These are phyloP conservation scores for Clinocottus analis DNA, from an alignment of 2,113 vertebrate genomes.

Conservation along the genomic window DNA sequence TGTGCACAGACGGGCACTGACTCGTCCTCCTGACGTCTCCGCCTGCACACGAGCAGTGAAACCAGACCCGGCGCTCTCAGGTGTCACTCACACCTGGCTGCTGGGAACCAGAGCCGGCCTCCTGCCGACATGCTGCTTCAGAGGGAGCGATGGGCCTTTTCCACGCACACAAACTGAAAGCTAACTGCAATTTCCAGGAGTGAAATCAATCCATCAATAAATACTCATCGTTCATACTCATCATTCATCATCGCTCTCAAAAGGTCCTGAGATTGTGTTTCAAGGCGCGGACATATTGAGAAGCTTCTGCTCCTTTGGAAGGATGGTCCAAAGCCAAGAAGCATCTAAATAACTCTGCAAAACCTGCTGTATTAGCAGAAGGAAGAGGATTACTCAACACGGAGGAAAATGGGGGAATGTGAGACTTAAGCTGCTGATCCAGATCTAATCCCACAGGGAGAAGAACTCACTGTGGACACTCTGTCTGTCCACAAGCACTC, in stretches of 20 bases:
- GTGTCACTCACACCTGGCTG: no score
- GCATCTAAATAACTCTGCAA: conserved; percentile 18
- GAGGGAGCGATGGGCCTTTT: background rate
- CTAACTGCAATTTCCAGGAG: background rate
- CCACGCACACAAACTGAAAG: background rate
- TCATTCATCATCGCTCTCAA: no score
- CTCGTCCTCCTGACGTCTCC: conserved; percentile 4
- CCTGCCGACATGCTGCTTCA: no score
- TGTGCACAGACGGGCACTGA: background rate
- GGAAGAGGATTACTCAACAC: conserved; percentile 18
- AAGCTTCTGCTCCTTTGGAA: conserved; percentile 44
- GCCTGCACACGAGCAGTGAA: conserved; percentile 38
- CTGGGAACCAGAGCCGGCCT: no score
- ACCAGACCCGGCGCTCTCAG: conserved; percentile 57
- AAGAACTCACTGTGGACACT: background rate
- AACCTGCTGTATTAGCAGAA: conserved; percentile 11
- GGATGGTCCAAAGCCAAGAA: background rate
- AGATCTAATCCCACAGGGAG: conserved; percentile 1
- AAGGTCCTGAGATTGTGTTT: conserved; percentile 46
- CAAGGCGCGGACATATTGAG: conserved; percentile 59
- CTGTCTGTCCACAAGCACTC: background rate
- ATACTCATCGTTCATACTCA: no score
- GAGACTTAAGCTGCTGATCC: conserved; percentile 2
- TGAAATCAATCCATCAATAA: background rate
- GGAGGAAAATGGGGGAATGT: conserved; percentile 17